Evolutionary conservation across 2,797 vertebrate species (phyloP).

Genomic region (Scyliorhinus canicula): DNA sequence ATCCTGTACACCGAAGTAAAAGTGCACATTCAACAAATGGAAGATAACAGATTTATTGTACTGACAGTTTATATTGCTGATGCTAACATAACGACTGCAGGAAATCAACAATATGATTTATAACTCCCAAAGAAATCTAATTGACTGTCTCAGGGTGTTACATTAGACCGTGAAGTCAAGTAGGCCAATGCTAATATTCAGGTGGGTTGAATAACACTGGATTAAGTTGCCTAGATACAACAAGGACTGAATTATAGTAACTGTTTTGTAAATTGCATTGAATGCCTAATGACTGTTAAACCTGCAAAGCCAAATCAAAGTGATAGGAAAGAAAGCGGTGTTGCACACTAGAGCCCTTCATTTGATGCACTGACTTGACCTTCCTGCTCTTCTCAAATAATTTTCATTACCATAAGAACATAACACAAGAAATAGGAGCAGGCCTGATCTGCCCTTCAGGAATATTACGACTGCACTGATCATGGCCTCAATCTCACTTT

Average conservation of each 20-base stretch:
- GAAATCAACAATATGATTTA: constrained; percentile 9
- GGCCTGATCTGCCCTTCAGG: neutral
- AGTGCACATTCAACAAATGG: neutral
- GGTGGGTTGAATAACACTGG: neutral
- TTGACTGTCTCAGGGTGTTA: neutral
- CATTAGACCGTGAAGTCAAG: neutral
- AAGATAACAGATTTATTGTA: neutral
- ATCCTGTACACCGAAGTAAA: neutral
- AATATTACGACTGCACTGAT: neutral
- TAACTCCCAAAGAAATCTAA: neutral
- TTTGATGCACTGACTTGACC: neutral
- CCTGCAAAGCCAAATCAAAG: neutral
- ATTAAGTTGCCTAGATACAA: constrained; percentile 5
- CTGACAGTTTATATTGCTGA: neutral
- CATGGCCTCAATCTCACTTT: neutral
- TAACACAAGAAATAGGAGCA: neutral
- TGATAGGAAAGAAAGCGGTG: neutral
- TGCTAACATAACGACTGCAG: neutral
- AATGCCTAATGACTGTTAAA: neutral
- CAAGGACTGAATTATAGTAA: neutral
- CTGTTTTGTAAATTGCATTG: neutral
- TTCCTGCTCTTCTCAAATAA: neutral
- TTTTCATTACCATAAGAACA: neutral
- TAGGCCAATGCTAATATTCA: neutral
- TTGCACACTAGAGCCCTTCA: neutral